Base-by-base conservation (phyloP, 2,888 invertebrate species). In the Noctua janthina region DNA sequence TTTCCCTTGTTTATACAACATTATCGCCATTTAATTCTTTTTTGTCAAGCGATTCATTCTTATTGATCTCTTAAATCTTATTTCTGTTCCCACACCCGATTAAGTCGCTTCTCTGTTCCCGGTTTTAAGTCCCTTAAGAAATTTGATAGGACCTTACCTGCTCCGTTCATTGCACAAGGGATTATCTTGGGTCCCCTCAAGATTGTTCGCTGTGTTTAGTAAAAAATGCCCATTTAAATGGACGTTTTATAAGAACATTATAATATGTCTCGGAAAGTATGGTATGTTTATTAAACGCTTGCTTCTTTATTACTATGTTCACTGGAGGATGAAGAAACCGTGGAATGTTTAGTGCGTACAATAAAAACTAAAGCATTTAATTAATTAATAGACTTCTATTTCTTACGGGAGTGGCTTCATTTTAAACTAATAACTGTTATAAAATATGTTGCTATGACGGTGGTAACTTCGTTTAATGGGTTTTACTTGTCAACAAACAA, bases 91-190 rank as follows among this genome's bases (percentile, higher is more conserved):
- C 87, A 84, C 83, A 35, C 35, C 20, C n/a, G 73, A 82, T 81
- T 68, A 68, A 68, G 43, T 54, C 54, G 39, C 67, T 64, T 80
- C 35, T 82, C 84, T 64, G 23, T 62, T 71, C 35, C 62, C 68
- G 17, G 8, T 67, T 74, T 64, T 39, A 43, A 78, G 11, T 56
- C 74, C 62, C 29, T 43, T 62, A 56, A 62, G 74, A 78, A 74
- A 84, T 75, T 67, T 67, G 74, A 78, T 72, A 20, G 46, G 35
- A 71, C 56, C 67, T 74, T 85, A 85, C 85, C 88, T 85, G 85
- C 76, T 51, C 62, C n/a, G 76, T 43, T 87, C 85, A 81, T 85
- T 75, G 81, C 88, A 20, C 88, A 81, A 39, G 85, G 72, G 88
- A 85, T 85, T 85, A 85, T 69, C 64, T 64, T 85, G 49, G 85